Evolutionary conservation across 2,797 vertebrate genomes (phyloP), one percentile per base, ranked within the genome.

Genomic region (Protosalanx chinensis): DNA sequence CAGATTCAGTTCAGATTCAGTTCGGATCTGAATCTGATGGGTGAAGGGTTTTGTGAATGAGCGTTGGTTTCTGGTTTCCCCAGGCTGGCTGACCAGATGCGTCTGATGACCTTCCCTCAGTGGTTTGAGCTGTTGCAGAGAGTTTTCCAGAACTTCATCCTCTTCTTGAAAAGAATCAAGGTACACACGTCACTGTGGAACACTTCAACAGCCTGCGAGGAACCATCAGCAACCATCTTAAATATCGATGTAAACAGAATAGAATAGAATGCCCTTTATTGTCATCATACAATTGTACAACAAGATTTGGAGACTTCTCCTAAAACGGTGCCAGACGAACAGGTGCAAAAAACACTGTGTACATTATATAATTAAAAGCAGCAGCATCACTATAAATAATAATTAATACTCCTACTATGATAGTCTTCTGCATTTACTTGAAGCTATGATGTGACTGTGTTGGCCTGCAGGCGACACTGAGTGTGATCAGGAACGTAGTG

Each of bases 151-250:
- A 94, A 91, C 85, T 98, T 98, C 87, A 93, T 94, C 6, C 84
- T 95, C 81, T 97, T 97, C 82, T 92, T 99, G 76, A 95, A 93
- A 79, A 95, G 94, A 88, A 94, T 99, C 88, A 97, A 98, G 94
- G 97, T 98, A 88, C 87, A 88, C 87, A 75, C 3, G 13, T 23
- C 32, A 13, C 41, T 46, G 12, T 46, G 3, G 10, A 12, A 10
- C 10, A 46, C 13, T 46, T 8, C 41, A 13, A 46, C 13, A 46
- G 41, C 41, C 41, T 46, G 41, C 41, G 13, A 13, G 41, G 10
- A 13, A 46, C 41, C 41, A 13, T 46, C 41, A 3, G 41, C 8
- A 46, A 56, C 12, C 41, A 18, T 35, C 46, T 23, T 6, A 33
- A 16, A 33, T 5, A 62, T 16, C 23, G 23, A 27, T 27, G 23